Percentiles rank a stretch among this genome's conserved stretches.
phyloP scores from a whole-genome alignment of 2,113 vertebrate species.

The Myodes glareolus region DNA sequence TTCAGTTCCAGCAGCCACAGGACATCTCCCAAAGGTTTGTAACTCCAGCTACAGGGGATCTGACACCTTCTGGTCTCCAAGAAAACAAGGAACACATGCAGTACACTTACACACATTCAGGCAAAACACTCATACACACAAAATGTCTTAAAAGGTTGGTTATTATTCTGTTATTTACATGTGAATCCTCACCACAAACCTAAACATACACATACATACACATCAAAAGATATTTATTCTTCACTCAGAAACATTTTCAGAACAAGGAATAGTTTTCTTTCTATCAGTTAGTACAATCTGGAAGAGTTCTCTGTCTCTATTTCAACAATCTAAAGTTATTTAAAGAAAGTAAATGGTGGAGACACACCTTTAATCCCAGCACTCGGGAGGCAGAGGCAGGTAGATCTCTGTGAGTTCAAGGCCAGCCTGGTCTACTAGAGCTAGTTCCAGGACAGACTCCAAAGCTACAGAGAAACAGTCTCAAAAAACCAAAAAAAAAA shows the following conservation, averaged over 20 bases:
- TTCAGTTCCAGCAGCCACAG: not conserved
- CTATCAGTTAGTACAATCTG: not conserved
- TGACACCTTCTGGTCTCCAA: not conserved
- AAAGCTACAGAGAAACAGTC: too few relatives aligned
- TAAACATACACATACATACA: slow-evolving; percentile 47
- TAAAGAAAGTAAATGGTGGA: slow-evolving; percentile 45
- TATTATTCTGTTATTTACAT: slow-evolving; percentile 1
- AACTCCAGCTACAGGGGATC: too few relatives aligned
- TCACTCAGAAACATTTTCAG: slow-evolving; percentile 23
- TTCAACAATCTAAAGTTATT: not conserved
- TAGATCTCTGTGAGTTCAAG: too few relatives aligned
- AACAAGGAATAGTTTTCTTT: not conserved
- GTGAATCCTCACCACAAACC: not conserved
- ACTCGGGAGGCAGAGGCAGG: too few relatives aligned
- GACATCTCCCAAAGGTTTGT: not conserved
- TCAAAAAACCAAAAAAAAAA: too few relatives aligned
- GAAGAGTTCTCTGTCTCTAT: not conserved
- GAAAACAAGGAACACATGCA: not conserved
- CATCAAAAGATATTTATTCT: not conserved
- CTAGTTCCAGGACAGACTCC: too few relatives aligned
- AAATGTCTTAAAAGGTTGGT: not conserved
- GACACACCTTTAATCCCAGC: too few relatives aligned
- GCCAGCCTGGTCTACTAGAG: too few relatives aligned
- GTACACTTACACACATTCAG: not conserved
- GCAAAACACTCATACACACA: not conserved